These are phyloP conservation scores for Jordanella pulchra DNA, from an alignment of 2,797 vertebrate genomes.

Conservation along the genomic window DNA sequence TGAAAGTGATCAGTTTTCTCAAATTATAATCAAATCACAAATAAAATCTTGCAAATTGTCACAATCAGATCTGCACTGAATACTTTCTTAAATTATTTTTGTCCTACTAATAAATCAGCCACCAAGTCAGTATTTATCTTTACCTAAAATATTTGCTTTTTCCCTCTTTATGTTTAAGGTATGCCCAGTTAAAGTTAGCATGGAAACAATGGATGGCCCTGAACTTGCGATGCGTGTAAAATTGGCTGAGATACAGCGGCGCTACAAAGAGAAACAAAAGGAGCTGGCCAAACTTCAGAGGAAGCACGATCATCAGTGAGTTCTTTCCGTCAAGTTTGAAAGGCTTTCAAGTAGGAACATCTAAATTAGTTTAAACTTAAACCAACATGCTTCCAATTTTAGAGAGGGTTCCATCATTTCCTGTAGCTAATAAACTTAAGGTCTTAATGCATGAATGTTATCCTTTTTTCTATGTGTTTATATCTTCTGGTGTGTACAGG, in stretches of 20 bases:
- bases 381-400: constrained; percentile 6
- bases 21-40: too few relatives aligned
- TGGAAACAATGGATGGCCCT: constrained; percentile 90
- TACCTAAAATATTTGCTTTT: constrained; percentile 4
- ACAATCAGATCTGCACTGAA: not conserved
- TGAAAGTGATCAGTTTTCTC: too few relatives aligned
- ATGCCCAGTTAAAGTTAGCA: constrained; percentile 89
- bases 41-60: not conserved
- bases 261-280: constrained; percentile 95
- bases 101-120: not conserved
- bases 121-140: not conserved
- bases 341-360: constrained; percentile 9
- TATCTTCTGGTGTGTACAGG: constrained; percentile 72
- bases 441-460: not conserved
- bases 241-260: constrained; percentile 90
- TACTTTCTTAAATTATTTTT: not conserved
- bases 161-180: constrained; percentile 76
- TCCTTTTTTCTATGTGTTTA: constrained; percentile 36
- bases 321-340: constrained; percentile 1
- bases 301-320: constrained; percentile 92
- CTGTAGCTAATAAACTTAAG: not conserved
- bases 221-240: constrained; percentile 92
- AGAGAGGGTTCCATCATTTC: constrained; percentile 2
- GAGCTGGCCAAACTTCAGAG: constrained; percentile 93
- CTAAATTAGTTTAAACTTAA: constrained; percentile 6